Base-by-base conservation (phyloP, 1,140 invertebrate species). In the Cardiocondyla obscurior region DNA sequence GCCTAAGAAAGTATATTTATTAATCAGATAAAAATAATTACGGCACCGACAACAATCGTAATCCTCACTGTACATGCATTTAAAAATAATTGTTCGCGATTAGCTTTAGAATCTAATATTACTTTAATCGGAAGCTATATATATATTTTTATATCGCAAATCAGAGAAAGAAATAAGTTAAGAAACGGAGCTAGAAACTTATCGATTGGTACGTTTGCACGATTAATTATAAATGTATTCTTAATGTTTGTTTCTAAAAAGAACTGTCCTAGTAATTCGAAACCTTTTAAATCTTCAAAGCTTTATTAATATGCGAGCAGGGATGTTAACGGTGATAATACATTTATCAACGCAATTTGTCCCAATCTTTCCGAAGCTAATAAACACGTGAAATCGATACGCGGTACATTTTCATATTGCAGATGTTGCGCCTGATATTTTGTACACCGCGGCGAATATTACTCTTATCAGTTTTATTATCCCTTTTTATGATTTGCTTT, bases 1-100 rank as follows among this genome's bases (percentile, higher is more conserved):
- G 5, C 14, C 49, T 33, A 33, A 12, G 4, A 76, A 76, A 76
- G 2, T 22, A 14, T 42, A 55, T 46, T 28, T 36, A 46, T 30
- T 62, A 30, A 46, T 76, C 57, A n/a, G 30, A 49, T 64, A 64
- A 64, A 36, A 33, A 76, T 76, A 76, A 76, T 76, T 64, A 64
- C 33, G 14, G 19, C 30, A 33, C 25, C 28, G 14, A 46, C 12
- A 76, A 44, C 7, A 60, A 30, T 22, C 3, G n/a, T 28, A 39
- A 0, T 1, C 19, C 7, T 33, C 46, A 62, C 2, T 74, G 8
- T 62, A 33, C 2, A 30, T 19, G 28, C 16, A 22, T 2, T n/a
- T 30, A 22, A 36, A 2, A 73, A 28, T 73, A 51, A 22, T 72
- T 8, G 4, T 8, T 8, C 30, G 33, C 7, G 6, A 46, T 12